Evolutionary conservation across 2,888 invertebrate genomes (phyloP).

Genomic region (Camponotus fellah): DNA sequence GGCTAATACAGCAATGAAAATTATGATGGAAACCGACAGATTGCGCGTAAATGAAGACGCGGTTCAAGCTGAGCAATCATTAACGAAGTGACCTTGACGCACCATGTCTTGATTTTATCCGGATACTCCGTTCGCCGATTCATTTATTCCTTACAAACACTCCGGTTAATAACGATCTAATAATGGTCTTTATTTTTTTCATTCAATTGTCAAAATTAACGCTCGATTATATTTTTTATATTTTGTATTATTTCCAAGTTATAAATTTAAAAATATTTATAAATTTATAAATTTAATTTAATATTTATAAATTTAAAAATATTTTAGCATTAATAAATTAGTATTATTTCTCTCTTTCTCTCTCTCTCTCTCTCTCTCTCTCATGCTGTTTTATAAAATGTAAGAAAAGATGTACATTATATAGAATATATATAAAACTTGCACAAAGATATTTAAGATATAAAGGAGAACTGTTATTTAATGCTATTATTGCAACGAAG

Average conservation of each 20-base stretch:
- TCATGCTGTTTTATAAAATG: background rate
- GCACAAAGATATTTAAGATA: background rate
- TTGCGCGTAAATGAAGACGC: conserved; percentile 36
- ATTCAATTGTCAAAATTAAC: background rate
- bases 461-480: conserved; percentile 19
- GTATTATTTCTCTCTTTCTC: background rate
- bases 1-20: conserved; percentile 56
- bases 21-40: conserved; percentile 24
- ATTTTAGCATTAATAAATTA: background rate
- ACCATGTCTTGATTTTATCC: conserved; percentile 40
- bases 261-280: no score
- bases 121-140: conserved; percentile 48
- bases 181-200: background rate
- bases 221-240: background rate
- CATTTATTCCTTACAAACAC: background rate
- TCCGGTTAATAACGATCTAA: no score
- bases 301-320: no score
- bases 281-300: no score
- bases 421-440: background rate
- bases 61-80: conserved; percentile 36
- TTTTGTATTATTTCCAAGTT: background rate
- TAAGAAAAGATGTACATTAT: background rate
- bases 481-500: background rate
- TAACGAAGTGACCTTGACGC: conserved; percentile 52
- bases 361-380: no score